Percentiles rank a stretch among this genome's conserved stretches.
These are phyloP conservation scores for Drosophila tani DNA, from an alignment of 1,140 invertebrate genomes.

Conservation along the genomic window DNA sequence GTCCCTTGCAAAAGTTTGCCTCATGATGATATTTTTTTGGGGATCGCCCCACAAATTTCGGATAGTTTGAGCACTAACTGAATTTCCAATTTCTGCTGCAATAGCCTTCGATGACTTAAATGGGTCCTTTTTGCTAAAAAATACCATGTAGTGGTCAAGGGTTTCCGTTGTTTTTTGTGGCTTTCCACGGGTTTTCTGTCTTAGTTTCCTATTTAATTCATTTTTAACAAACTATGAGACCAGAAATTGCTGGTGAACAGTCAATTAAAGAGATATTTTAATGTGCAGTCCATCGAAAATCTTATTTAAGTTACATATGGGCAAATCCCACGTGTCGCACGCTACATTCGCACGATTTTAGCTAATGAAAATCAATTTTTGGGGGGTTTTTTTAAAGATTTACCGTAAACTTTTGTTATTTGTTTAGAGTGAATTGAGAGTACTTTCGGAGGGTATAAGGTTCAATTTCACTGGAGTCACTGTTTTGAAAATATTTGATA, in stretches of 20 bases:
- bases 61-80: constrained; percentile 3
- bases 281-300: too few relatives aligned
- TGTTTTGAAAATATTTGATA: too few relatives aligned
- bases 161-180: constrained; percentile 5
- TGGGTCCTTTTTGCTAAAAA: constrained; percentile 7
- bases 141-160: constrained; percentile 4
- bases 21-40: constrained; percentile 8
- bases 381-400: too few relatives aligned
- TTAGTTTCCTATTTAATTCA: constrained; percentile 5
- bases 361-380: too few relatives aligned
- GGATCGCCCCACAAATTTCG: neutral
- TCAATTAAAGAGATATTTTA: too few relatives aligned
- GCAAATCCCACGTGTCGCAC: too few relatives aligned
- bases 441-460: too few relatives aligned
- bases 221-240: constrained; percentile 6
- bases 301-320: too few relatives aligned
- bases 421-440: too few relatives aligned
- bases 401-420: too few relatives aligned
- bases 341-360: too few relatives aligned
- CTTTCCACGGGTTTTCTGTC: constrained; percentile 10
- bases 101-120: constrained; percentile 21
- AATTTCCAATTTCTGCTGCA: constrained; percentile 11
- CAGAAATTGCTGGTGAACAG: neutral
- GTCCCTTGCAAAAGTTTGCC: neutral
- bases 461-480: too few relatives aligned